Base-by-base conservation (phyloP, 2,888 invertebrate genomes). In the Acholoe squamosa region DNA sequence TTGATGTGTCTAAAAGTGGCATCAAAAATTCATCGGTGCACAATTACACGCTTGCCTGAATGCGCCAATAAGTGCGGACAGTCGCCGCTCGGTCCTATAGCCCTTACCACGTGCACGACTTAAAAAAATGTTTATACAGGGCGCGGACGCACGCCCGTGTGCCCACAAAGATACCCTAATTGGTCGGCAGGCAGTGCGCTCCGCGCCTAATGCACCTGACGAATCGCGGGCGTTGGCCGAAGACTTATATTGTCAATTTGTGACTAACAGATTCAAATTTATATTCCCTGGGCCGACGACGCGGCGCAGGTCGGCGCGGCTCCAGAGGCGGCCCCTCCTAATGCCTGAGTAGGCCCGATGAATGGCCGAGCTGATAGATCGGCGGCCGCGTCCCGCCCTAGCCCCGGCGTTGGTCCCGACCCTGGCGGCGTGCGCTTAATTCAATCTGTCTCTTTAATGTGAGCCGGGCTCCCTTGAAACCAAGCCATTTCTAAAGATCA, bases 231-330 rank as follows among this genome's bases (percentile, higher is more conserved):
- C 43, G 54, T 14, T 25, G n/a, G 52, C 86, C 86, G 16, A 10
- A 52, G 86, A 86, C 86, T 86, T 86, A 86, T 52, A 86, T 86
- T 86, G 86, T 86, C 86, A 86, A 86, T 86, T 86, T 86, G 86
- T 28, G 54, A 54, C 86, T 86, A 86, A 54, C 86, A 86, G 86
- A 86, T 86, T 86, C 86, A 86, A 86, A 86, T 86, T 86, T 86
- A 86, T 86, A 86, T 56, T 86, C 54, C n/a, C 54, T 0, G 56
- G 31, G 54, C 86, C 31, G 86, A 43, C 34, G 43, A 1, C 80
- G 80, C 34, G n/a, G 5, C 28, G 52, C 51, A 7, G 61, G 61
- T 61, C 22, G 77, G 33, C 28, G 34, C 33, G 19, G 84, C 84
- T 16, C 43, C 22, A 34, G 84, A 34, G 43, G 19, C 43, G 43